Evolutionary conservation across 2,797 vertebrate species (phyloP).

Genomic region (Synaphobranchus kaupii): DNA sequence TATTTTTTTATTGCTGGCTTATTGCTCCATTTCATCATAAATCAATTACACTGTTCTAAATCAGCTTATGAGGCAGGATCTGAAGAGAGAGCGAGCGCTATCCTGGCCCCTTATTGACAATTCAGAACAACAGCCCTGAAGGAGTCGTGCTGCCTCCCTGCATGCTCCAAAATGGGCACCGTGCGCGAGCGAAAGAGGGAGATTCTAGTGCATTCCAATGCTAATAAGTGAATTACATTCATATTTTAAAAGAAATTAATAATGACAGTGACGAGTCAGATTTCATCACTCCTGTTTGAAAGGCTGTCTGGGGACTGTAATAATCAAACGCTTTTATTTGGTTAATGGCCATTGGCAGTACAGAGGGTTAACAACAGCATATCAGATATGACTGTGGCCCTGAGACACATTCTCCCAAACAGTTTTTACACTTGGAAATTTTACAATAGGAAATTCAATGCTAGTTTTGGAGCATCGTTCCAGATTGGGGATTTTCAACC

Average conservation of each 20-base stretch:
- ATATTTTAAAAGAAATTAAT: neutral
- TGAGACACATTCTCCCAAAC: neutral
- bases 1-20: constrained; percentile 24
- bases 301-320: neutral
- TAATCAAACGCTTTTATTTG: neutral
- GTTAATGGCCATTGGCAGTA: neutral
- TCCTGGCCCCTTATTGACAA: neutral
- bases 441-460: neutral
- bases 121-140: neutral
- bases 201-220: neutral
- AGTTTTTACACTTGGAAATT: neutral
- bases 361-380: neutral
- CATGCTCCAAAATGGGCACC: neutral
- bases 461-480: neutral
- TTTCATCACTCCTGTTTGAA: neutral
- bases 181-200: neutral
- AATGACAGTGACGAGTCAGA: neutral
- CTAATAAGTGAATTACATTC: neutral
- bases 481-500: no score
- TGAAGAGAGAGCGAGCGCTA: neutral
- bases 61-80: neutral
- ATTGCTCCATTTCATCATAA: constrained; percentile 17
- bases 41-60: constrained; percentile 20
- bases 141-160: neutral
- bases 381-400: neutral